These are phyloP conservation scores for Rhingia campestris DNA, from an alignment of 2,888 invertebrate species.

Conservation along the genomic window DNA sequence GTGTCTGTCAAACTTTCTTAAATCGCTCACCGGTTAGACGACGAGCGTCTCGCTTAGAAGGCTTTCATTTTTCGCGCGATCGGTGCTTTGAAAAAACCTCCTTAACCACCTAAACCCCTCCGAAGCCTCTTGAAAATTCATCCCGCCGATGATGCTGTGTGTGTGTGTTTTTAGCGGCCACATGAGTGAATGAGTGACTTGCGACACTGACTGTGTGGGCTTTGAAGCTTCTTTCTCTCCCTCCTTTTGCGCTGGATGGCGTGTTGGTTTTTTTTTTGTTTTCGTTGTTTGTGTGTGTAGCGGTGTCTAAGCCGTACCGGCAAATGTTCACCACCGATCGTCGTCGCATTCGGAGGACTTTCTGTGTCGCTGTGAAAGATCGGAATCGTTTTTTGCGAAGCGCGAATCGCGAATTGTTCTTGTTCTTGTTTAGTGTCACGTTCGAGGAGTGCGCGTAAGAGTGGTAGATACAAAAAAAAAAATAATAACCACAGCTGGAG, in stretches of 20 bases:
- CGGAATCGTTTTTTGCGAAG: constrained; percentile 40
- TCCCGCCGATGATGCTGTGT: constrained; percentile 3
- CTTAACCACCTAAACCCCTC: constrained; percentile 29
- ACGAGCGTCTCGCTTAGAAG: constrained; percentile 22
- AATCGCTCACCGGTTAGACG: constrained; percentile 21
- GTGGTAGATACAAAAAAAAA: constrained; percentile 37
- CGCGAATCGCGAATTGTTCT: constrained; percentile 25
- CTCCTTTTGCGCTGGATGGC: constrained; percentile 16
- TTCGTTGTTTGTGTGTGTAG: constrained; percentile 22
- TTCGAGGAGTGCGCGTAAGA: constrained; percentile 54
- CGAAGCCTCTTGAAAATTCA: not conserved
- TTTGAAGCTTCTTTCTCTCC: constrained; percentile 54
- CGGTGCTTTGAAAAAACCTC: constrained; percentile 19
- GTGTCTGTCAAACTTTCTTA: constrained; percentile 55
- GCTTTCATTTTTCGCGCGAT: constrained; percentile 57
- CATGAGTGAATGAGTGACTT: constrained; percentile 17
- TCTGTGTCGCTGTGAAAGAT: constrained; percentile 59
- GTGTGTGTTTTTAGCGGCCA: constrained; percentile 19
- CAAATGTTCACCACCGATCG: constrained; percentile 62
- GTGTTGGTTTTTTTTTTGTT: constrained; percentile 21
- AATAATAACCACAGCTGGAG: not conserved
- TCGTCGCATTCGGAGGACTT: constrained; percentile 71
- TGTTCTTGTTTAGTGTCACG: constrained; percentile 33
- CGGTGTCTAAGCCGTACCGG: constrained; percentile 60
- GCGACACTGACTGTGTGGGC: constrained; percentile 49